Evolutionary conservation across 2,888 invertebrate species (phyloP), one percentile per base, ranked within the genome.

Genomic region (Lottia scabra): DNA sequence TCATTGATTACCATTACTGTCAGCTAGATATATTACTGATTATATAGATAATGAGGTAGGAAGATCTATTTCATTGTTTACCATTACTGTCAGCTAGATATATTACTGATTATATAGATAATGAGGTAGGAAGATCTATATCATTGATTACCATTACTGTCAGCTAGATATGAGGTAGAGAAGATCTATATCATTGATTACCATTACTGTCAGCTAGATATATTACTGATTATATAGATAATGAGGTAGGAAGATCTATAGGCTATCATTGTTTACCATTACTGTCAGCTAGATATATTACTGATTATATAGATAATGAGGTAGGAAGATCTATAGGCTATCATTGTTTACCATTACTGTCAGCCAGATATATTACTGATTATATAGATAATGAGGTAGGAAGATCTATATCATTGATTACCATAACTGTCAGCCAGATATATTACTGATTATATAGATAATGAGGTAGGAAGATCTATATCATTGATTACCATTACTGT

Each of bases 361-460:
- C 85, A 26, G 87, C 87, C 1, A 79, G 84, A 62, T 89, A 81
- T 75, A 84, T 89, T 71, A 89, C 88, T 5, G 89, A 89, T 79
- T 78, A 85, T 19, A 80, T 88, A 15, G 88, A 88, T 78, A 81
- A 80, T 69, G 87, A 89, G 84, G 87, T 87, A 70, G 38, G 38
- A 8, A 38, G 10, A 38, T 38, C 38, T 38, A 38, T 38, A 10
- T 78, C n/a, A n/a, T n/a, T n/a, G n/a, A n/a, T n/a, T 89, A 23
- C 85, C 88, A 12, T 77, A 87, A 23, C 78, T 89, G 48, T 83
- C 85, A 26, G 87, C 86, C 1, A 79, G 84, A 62, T 89, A 81
- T 75, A 84, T 89, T 71, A 89, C 89, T 5, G 89, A 89, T 79
- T 78, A 85, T 23, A 80, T 88, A 15, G 88, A 89, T 78, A 81